These are phyloP conservation scores for Chromobotia macracanthus DNA, from an alignment of 2,797 vertebrate species.

Conservation along the genomic window DNA sequence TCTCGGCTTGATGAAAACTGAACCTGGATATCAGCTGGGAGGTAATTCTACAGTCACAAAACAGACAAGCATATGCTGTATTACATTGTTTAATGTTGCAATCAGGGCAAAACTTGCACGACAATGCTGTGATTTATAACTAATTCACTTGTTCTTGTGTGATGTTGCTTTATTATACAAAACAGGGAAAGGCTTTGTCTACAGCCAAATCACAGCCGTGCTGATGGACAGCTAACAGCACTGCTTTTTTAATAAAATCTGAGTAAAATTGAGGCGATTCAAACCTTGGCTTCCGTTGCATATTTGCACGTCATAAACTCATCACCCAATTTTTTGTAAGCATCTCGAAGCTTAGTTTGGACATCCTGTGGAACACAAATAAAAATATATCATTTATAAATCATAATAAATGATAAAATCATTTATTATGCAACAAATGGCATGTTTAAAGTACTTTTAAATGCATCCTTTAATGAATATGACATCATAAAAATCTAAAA, in stretches of 20 bases:
- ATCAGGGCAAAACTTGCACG: too few species aligned
- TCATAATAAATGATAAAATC: too few species aligned
- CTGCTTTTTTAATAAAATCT: background rate
- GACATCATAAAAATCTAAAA: background rate
- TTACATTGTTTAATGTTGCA: background rate
- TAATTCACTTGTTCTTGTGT: too few species aligned
- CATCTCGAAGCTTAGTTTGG: conserved; percentile 89
- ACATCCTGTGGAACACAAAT: conserved; percentile 81
- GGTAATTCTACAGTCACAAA: conserved; percentile 82
- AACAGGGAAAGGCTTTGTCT: background rate
- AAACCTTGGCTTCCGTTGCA: conserved; percentile 90
- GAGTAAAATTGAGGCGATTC: background rate
- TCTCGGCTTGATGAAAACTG: conserved; percentile 92
- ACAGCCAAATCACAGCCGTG: too few species aligned
- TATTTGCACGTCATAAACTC: conserved; percentile 92
- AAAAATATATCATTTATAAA: too few species aligned
- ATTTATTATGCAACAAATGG: background rate
- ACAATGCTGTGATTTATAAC: too few species aligned
- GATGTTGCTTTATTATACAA: too few species aligned
- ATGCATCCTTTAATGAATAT: background rate
- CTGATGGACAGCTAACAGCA: too few species aligned
- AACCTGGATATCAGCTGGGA: conserved; percentile 90
- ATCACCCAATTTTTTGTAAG: conserved; percentile 88
- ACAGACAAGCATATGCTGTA: background rate
- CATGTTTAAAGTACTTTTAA: background rate